Base-by-base conservation (phyloP, 2,797 vertebrate genomes). In the Silurus lanzhouensis region DNA sequence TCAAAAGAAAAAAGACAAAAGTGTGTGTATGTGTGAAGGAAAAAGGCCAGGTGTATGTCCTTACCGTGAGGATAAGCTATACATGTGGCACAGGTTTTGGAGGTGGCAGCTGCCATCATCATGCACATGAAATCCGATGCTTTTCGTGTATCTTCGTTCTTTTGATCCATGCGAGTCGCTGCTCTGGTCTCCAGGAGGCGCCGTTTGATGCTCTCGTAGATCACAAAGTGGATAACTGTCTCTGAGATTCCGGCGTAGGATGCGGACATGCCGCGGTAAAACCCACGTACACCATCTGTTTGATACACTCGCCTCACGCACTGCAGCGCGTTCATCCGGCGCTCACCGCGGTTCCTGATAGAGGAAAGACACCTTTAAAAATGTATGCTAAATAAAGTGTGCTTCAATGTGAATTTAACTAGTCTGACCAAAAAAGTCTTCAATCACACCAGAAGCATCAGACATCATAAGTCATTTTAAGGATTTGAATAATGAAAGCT, bases 231-330 rank as follows among this genome's bases (percentile, higher is more conserved):
- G 91, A 99, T 97, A 79, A 99, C 98, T 85, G 98, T 99, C 95
- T 99, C 98, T 27, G 98, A 99, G 94, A 99, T 99, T 92, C 98
- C 98, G 3, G 98, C 98, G 0, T 99, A 99, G 0, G 98, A 99
- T 1, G 98, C 98, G 0, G 98, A 99, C 98, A 99, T 99, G 88
- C 98, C 98, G 78, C 96, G 94, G 93, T 99, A 99, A 95, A 99
- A 99, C 83, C 98, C 98, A 90, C 94, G 96, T 46, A 97, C 68
- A 55, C 98, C 98, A 66, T 99, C 98, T 85, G 94, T 91, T 90
- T 91, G 96, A 94, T 99, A 99, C 38, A 99, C 98, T 89, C 94
- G 96, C 68, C 92, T 94, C 90, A 98, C 90, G 87, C 98, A 99
- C 87, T 99, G 97, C 52, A 97, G 95, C 7, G 98, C 96, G 0